Base-by-base conservation (phyloP, 2,888 invertebrate genomes). In the Hirtodrosophila alboralis region DNA sequence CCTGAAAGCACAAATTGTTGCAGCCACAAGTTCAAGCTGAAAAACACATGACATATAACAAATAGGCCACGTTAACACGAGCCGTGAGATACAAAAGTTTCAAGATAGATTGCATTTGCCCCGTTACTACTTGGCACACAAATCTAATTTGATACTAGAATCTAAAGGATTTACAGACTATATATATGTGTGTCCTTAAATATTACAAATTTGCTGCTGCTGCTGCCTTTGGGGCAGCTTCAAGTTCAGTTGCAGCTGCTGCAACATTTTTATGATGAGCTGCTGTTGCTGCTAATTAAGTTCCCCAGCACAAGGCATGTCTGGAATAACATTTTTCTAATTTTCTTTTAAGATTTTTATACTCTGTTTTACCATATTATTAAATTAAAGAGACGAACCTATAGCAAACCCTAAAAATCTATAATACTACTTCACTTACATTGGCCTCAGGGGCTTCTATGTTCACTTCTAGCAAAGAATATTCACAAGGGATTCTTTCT, bases 21-120 rank as follows among this genome's bases (percentile, higher is more conserved):
- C 47, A 53, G 23, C 18, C 4, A n/a, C n/a, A n/a, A n/a, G 18
- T 18, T 18, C 3, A 2, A 18, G 18, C 18, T 18, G 18, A 48
- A 60, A 57, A 60, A 44, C 60, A 54, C 66, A 63, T 61, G 72
- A 72, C 79, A 85, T 59, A 61, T 61, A 85, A 85, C 75, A 85
- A 78, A 79, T 85, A 52, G 75, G 51, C 41, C 57, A 44, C 33
- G 49, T 12, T 47, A 34, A 27, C 21, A 41, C 12, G 16, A 2
- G 12, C n/a, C 12, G 28, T 1, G n/a, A 33, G 9, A 6, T 12
- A 52, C 0, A 30, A 10, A 18, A 37, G 28, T 13, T 10, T 10
- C 6, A 8, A 14, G 23, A 12, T n/a, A n/a, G 7, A 14, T 27
- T n/a, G n/a, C n/a, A n/a, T n/a, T n/a, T n/a, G n/a, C n/a, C n/a